Evolutionary conservation across 2,113 vertebrate species (phyloP).

Genomic region (Salminus brasiliensis): DNA sequence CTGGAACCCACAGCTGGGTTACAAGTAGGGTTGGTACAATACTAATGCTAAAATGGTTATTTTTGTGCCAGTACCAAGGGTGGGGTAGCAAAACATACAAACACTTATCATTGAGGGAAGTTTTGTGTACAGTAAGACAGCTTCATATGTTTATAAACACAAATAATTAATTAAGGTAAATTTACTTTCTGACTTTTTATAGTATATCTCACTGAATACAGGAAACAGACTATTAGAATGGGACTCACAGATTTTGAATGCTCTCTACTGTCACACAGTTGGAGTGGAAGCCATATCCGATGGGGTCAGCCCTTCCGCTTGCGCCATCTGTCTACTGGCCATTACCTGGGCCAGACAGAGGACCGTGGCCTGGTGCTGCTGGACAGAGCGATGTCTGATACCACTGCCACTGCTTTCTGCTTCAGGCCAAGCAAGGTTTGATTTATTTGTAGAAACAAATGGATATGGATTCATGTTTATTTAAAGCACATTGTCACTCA

Average conservation of each 20-base stretch:
- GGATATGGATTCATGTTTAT: background rate
- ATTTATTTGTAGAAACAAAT: conserved; percentile 30
- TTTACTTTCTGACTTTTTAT: too few species aligned
- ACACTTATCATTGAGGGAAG: too few species aligned
- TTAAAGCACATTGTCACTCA: background rate
- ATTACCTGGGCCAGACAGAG: conserved; percentile 88
- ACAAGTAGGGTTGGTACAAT: background rate
- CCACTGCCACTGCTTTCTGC: conserved; percentile 87
- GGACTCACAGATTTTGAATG: background rate
- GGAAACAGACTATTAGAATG: background rate
- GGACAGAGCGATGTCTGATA: conserved; percentile 85
- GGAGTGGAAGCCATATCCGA: conserved; percentile 92
- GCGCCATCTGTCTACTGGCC: conserved; percentile 91
- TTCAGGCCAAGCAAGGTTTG: conserved; percentile 91
- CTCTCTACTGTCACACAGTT: conserved; percentile 72
- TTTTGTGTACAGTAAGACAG: too few species aligned
- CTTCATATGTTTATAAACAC: too few species aligned
- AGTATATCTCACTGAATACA: background rate
- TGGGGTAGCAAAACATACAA: too few species aligned
- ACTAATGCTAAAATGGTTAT: background rate
- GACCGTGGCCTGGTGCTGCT: conserved; percentile 88
- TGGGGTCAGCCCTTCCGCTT: conserved; percentile 95
- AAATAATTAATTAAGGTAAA: too few species aligned
- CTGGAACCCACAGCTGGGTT: background rate
- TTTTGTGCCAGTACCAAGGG: background rate